A percentile compares a stretch with the other conserved stretches of the same genome.
phyloP scores from a whole-genome alignment of 1,140 invertebrate genomes.

The Eurosta solidaginis region DNA sequence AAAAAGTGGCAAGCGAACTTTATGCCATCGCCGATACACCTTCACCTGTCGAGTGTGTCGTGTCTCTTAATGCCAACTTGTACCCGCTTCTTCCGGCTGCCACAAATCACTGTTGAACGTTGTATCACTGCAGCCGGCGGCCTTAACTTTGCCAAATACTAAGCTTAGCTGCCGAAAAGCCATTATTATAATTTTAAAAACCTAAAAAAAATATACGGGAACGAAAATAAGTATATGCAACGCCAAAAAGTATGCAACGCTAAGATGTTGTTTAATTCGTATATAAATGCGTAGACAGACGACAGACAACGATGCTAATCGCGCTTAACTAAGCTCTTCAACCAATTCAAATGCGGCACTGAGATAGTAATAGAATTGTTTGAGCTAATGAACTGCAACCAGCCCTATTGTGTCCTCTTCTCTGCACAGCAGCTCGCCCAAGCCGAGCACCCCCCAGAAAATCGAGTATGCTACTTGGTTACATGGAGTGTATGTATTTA shows the following conservation, averaged over 20 bases:
- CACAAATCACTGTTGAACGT: not conserved
- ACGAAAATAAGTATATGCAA: not conserved
- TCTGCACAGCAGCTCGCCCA: no score
- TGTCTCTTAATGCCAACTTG: slow-evolving; percentile 25
- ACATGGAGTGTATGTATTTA: no score
- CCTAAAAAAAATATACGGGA: slow-evolving; percentile 21
- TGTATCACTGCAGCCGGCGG: not conserved
- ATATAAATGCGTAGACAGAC: no score
- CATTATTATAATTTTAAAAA: slow-evolving; percentile 36
- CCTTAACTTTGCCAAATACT: not conserved
- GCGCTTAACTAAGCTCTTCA: no score
- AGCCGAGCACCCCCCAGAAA: no score
- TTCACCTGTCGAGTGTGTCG: not conserved
- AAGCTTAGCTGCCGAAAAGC: slow-evolving; percentile 30
- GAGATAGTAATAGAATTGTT: no score
- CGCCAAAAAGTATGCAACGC: slow-evolving; percentile 23
- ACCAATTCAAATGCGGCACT: no score
- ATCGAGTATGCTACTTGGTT: no score
- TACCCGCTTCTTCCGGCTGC: not conserved
- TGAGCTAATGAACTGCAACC: no score
- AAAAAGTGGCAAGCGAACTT: not conserved
- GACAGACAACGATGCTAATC: no score
- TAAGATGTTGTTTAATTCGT: not conserved
- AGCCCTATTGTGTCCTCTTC: no score
- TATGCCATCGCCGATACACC: not conserved